These are phyloP conservation scores for Hydrolagus colliei DNA, from an alignment of 2,797 vertebrate species.

Conservation along the genomic window DNA sequence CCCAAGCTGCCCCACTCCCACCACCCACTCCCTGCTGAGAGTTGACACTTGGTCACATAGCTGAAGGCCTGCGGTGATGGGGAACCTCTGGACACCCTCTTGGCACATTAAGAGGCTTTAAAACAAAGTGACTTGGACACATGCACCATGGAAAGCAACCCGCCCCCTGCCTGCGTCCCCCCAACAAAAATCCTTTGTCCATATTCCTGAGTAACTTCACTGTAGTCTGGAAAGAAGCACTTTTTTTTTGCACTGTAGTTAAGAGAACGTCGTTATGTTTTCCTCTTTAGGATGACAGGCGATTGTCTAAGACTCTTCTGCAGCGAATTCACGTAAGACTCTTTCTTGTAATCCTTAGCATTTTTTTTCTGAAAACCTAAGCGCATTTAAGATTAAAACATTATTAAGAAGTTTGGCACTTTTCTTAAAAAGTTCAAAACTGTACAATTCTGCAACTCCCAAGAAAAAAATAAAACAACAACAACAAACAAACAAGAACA, in stretches of 20 bases:
- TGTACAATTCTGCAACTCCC: constrained; percentile 56
- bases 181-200: constrained; percentile 63
- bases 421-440: constrained; percentile 57
- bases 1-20: too few relatives aligned
- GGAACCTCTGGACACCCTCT: constrained; percentile 74
- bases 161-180: constrained; percentile 47
- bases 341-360: constrained; percentile 38
- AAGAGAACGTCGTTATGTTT: constrained; percentile 49
- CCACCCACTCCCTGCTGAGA: too few relatives aligned
- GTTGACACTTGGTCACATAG: too few relatives aligned
- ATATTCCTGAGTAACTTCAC: constrained; percentile 86
- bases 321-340: constrained; percentile 79
- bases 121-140: constrained; percentile 54
- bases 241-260: constrained; percentile 45
- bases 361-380: not conserved
- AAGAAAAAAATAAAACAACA: constrained; percentile 45
- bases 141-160: constrained; percentile 62
- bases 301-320: constrained; percentile 88
- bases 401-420: constrained; percentile 86
- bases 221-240: constrained; percentile 62
- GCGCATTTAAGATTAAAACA: constrained; percentile 73
- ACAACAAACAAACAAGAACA: not conserved
- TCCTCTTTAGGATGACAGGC: constrained; percentile 73
- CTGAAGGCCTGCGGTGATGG: not conserved
- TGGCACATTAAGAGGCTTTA: constrained; percentile 55